Conservation (phyloP, 1,140 invertebrate species). For the Bradysia coprophila region DNA sequence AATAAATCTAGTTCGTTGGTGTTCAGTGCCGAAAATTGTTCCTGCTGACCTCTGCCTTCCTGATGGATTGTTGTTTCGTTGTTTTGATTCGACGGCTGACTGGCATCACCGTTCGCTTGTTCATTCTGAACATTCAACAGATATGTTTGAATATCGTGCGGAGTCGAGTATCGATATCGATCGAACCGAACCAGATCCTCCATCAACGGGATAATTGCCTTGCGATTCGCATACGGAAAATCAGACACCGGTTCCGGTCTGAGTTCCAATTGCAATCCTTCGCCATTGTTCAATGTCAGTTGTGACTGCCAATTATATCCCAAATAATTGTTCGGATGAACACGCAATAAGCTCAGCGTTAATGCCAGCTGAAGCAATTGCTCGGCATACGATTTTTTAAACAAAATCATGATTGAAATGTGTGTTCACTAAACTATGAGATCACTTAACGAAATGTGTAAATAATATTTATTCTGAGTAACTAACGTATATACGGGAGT, state of each 20-base stretch:
- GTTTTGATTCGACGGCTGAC: background rate
- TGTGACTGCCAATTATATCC: slow-evolving; percentile 21
- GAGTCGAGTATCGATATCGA: slow-evolving; percentile 14
- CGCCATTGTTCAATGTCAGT: slow-evolving; percentile 35
- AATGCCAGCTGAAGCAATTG: slow-evolving; percentile 57
- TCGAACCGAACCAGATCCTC: slow-evolving; percentile 35
- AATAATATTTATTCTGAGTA: too few species aligned
- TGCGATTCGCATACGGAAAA: slow-evolving; percentile 45
- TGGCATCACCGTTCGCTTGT: slow-evolving; percentile 5
- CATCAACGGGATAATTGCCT: slow-evolving; percentile 41
- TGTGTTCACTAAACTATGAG: too few species aligned
- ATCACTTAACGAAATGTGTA: too few species aligned
- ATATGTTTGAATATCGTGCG: slow-evolving; percentile 33
- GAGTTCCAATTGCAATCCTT: slow-evolving; percentile 32
- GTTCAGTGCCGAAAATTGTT: background rate
- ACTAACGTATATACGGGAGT: too few species aligned
- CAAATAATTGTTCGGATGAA: slow-evolving; percentile 43
- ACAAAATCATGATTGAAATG: slow-evolving; percentile 32
- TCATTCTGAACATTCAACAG: slow-evolving; percentile 29
- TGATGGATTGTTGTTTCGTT: background rate
- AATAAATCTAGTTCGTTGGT: slow-evolving; percentile 12
- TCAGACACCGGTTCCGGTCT: slow-evolving; percentile 30
- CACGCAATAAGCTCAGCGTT: slow-evolving; percentile 49
- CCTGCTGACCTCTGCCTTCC: too few species aligned
- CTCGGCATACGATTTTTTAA: slow-evolving; percentile 51